phyloP scores from a whole-genome alignment of 2,113 vertebrate genomes.

The Sylvia atricapilla region DNA sequence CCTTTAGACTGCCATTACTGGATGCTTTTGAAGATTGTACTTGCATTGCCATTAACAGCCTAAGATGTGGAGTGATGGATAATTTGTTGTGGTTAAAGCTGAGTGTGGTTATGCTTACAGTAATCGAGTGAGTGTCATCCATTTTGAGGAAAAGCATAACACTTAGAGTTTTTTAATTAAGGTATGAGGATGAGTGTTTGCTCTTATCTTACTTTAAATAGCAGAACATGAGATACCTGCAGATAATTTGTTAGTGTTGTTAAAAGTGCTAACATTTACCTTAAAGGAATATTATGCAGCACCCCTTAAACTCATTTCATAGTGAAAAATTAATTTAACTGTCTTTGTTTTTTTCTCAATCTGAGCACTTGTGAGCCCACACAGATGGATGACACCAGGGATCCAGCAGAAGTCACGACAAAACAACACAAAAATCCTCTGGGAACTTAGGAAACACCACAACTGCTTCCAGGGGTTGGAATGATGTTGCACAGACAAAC shows the following conservation, averaged over 20 bases:
- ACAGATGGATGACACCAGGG: not conserved
- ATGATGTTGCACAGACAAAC: not conserved
- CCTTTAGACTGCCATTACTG: not conserved
- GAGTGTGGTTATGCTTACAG: not conserved
- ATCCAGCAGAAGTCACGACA: not conserved
- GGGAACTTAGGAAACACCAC: not conserved
- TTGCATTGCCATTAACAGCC: constrained; percentile 1
- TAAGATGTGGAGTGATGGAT: not conserved
- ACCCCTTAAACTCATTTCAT: not conserved
- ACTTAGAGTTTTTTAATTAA: constrained; percentile 41
- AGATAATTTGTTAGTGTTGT: not conserved
- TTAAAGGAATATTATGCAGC: not conserved
- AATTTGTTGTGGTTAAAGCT: constrained; percentile 41
- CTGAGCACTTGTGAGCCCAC: not conserved
- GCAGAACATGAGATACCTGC: not conserved
- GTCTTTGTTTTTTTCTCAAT: not conserved
- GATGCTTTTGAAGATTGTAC: constrained; percentile 28
- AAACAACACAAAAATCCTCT: not conserved
- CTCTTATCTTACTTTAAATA: constrained; percentile 9
- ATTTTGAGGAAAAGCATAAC: constrained; percentile 24
- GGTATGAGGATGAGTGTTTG: not conserved
- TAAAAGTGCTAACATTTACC: not conserved
- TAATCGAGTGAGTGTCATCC: constrained; percentile 25
- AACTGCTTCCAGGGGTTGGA: not conserved
- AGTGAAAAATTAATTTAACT: not conserved